Evolutionary conservation across 2,888 invertebrate species (phyloP).

Genomic region (Phengaris alcon): DNA sequence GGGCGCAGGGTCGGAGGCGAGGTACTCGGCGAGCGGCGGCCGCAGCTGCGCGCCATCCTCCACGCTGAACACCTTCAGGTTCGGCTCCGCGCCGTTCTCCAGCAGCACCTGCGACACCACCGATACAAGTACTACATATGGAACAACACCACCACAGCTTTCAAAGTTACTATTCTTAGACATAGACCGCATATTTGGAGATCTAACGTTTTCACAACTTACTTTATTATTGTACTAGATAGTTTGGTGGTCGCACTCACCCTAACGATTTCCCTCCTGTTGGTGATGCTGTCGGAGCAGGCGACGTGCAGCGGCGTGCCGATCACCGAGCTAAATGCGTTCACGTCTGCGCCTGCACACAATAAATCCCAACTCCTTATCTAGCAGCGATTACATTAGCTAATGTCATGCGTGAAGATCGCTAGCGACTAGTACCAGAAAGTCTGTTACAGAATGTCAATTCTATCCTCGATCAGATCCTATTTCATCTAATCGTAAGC

Average conservation of each 20-base stretch:
- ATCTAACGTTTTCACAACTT: too few relatives aligned
- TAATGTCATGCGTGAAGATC: too few relatives aligned
- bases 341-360: constrained; percentile 85
- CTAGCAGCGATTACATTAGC: not conserved
- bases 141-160: too few relatives aligned
- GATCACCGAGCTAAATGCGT: constrained; percentile 88
- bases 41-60: constrained; percentile 86
- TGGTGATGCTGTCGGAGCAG: constrained; percentile 87
- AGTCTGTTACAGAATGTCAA: too few relatives aligned
- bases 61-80: constrained; percentile 85
- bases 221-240: too few relatives aligned
- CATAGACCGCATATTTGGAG: too few relatives aligned
- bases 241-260: constrained; percentile 44
- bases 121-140: too few relatives aligned
- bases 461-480: too few relatives aligned
- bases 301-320: constrained; percentile 91
- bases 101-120: constrained; percentile 77
- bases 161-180: too few relatives aligned
- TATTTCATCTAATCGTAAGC: too few relatives aligned
- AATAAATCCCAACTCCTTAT: not conserved
- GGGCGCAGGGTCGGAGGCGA: constrained; percentile 86
- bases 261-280: constrained; percentile 81
- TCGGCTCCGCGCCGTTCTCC: constrained; percentile 86
- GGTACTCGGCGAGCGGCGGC: constrained; percentile 90
- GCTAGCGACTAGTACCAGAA: too few relatives aligned